Base-by-base conservation (phyloP, 2,888 invertebrate genomes). In the Tubulanus polymorphus region DNA sequence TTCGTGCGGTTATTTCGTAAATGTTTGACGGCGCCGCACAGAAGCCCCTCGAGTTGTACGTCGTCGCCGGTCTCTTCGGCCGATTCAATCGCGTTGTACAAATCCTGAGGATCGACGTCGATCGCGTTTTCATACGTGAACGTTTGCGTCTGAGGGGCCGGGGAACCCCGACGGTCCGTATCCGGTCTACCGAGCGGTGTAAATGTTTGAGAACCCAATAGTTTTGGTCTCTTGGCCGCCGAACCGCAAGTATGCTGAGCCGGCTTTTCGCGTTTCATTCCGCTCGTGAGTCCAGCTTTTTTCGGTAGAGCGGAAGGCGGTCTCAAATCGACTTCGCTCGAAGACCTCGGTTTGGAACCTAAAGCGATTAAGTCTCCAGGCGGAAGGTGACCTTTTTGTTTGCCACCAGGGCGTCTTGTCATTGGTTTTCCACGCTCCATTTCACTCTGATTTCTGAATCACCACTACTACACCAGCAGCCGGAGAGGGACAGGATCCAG, bases 11-110 rank as follows among this genome's bases (percentile, higher is more conserved):
- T 88, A 6, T 84, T 84, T 53, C 88, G 87, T 1, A 94, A 83
- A 0, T 87, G 83, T 68, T 89, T 89, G 29, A 94, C 87, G n/a
- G 90, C 88, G 1, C 93, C 93, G 65, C 93, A 89, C n/a, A 95
- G 81, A 6, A 91, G 83, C 85, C 78, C 90, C 83, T 82, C 90
- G 85, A 73, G 89, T 55, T 70, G 70, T 48, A 79, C 91, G 53
- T 85, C 87, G 74, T 93, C 91, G 60, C 87, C 88, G 54, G 85
- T 85, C 60, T 90, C 89, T 60, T 88, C 83, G 2, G 90, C 88
- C 60, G 87, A 85, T 48, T 89, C 80, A 2, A 92, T 86, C 74
- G 85, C 85, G 23, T 87, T 86, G 15, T 91, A 86, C 20, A 93
- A 81, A 57, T 90, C 90, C 5, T 85, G 84, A 12, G 90, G 84